Evolutionary conservation across 2,113 vertebrate species (phyloP).

Genomic region (Crotalus viridis): DNA sequence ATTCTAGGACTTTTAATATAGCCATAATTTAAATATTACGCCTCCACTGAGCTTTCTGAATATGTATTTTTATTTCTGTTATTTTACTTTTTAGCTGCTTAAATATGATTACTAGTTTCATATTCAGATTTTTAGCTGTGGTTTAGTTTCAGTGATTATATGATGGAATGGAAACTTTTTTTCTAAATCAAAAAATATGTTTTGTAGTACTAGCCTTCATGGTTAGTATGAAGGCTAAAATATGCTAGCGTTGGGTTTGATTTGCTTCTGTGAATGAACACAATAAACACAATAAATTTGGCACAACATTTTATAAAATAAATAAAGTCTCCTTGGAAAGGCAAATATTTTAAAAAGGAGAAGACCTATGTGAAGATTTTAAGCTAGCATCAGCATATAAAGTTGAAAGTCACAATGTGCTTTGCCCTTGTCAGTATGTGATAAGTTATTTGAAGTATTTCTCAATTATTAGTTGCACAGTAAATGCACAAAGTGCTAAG

Average conservation of each 20-base stretch:
- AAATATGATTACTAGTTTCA: background rate
- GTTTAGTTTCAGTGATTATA: background rate
- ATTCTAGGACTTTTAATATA: background rate
- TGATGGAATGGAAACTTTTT: background rate
- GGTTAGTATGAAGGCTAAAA: background rate
- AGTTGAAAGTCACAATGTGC: background rate
- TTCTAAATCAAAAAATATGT: background rate
- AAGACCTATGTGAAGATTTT: background rate
- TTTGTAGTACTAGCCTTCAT: background rate
- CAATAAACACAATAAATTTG: background rate
- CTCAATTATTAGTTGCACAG: background rate
- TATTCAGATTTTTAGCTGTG: background rate
- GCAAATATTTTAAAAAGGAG: background rate
- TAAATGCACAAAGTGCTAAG: background rate
- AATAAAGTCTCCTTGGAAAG: background rate
- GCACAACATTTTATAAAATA: background rate
- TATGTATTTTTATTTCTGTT: background rate
- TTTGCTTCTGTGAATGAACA: background rate
- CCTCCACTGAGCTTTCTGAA: background rate
- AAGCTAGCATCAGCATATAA: background rate
- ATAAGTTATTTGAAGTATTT: background rate
- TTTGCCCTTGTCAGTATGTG: background rate
- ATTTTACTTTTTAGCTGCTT: background rate
- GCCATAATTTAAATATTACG: background rate
- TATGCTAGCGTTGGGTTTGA: background rate